Evolutionary conservation across 2,797 vertebrate genomes (phyloP).

Genomic region (Cyprinella venusta): DNA sequence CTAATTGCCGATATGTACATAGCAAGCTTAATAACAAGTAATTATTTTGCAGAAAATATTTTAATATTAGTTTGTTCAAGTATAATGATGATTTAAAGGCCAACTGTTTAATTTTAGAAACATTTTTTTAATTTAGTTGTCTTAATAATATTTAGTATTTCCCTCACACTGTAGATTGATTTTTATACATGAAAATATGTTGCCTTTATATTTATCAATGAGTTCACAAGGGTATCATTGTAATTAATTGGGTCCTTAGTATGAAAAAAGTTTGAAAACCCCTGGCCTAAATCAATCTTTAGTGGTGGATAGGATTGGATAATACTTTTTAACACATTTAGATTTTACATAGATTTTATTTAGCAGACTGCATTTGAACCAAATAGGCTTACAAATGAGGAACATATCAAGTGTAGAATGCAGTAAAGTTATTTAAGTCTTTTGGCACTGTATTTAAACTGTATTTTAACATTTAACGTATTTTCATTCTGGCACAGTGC

Average conservation of each 20-base stretch:
- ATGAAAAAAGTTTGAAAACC: not conserved
- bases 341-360: not conserved
- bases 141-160: not conserved
- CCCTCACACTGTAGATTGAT: no score
- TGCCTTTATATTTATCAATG: not conserved
- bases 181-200: not conserved
- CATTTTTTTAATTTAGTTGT: not conserved
- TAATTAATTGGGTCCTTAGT: not conserved
- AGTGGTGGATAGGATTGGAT: not conserved
- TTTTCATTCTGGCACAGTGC: not conserved
- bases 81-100: not conserved
- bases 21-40: not conserved
- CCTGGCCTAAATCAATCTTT: not conserved
- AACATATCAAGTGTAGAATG: not conserved
- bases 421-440: conserved; percentile 8
- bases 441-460: not conserved
- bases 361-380: not conserved
- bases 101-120: not conserved
- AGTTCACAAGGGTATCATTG: not conserved
- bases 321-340: not conserved
- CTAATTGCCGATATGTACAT: not conserved
- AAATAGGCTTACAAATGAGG: not conserved
- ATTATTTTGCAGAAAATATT: not conserved
- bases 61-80: not conserved
- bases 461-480: conserved; percentile 7